Conservation (phyloP, 1,140 invertebrate species). For the Drosophila ercepeae region DNA sequence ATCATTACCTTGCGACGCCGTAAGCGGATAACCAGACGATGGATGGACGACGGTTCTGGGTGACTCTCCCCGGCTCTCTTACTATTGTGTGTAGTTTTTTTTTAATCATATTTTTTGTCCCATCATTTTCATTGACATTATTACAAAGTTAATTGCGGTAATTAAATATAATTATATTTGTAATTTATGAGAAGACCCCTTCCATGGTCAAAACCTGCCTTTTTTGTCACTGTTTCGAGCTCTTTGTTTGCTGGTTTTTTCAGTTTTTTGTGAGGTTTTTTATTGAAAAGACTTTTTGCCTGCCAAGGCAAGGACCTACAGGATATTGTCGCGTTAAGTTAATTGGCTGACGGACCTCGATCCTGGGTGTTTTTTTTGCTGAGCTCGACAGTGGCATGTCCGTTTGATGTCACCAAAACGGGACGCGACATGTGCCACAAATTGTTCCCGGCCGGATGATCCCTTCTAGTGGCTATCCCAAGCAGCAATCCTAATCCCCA, state of each 20-base stretch:
- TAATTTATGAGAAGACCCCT: slow-evolving; percentile 80
- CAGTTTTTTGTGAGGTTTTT: slow-evolving; percentile 48
- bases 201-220: slow-evolving; percentile 53
- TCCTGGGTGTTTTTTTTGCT: slow-evolving; percentile 31
- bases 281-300: slow-evolving; percentile 66
- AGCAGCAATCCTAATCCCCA: slow-evolving; percentile 18
- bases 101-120: slow-evolving; percentile 78
- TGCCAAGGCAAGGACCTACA: slow-evolving; percentile 31
- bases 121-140: slow-evolving; percentile 82
- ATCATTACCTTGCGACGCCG: slow-evolving; percentile 56
- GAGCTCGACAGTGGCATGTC: slow-evolving; percentile 68
- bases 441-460: slow-evolving; percentile 50
- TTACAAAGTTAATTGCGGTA: slow-evolving; percentile 79
- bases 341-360: slow-evolving; percentile 54
- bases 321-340: slow-evolving; percentile 77
- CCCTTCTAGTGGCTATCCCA: slow-evolving; percentile 20
- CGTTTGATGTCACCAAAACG: slow-evolving; percentile 66
- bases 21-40: slow-evolving; percentile 50
- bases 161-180: slow-evolving; percentile 80
- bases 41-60: slow-evolving; percentile 17
- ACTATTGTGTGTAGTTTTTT: slow-evolving; percentile 48
- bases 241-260: slow-evolving; percentile 42
- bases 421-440: slow-evolving; percentile 56
- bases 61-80: slow-evolving; percentile 21
- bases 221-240: slow-evolving; percentile 33